phyloP scores from a whole-genome alignment of 2,797 vertebrate genomes.

The Danio tinwini region DNA sequence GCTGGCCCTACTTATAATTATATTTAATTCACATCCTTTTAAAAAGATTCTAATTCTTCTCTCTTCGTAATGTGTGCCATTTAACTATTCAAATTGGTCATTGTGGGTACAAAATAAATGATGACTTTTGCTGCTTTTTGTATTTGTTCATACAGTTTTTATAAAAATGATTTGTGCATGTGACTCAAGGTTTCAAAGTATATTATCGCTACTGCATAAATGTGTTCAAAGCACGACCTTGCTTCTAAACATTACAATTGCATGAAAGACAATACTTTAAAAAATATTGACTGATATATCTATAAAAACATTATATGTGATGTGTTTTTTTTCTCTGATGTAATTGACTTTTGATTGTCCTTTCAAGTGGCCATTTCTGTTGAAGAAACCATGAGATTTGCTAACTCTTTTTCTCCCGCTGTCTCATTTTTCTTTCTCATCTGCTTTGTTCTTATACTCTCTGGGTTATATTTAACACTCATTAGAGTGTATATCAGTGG shows the following conservation, averaged over 20 bases:
- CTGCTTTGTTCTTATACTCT: conserved; percentile 17
- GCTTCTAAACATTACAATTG: background rate
- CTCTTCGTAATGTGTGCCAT: no score
- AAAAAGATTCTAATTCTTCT: no score
- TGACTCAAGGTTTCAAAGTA: no score
- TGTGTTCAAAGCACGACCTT: no score
- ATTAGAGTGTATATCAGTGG: conserved; percentile 27
- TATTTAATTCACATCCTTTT: no score
- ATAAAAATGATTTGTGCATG: no score
- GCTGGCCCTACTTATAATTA: no score
- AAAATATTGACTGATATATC: background rate
- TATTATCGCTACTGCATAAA: background rate
- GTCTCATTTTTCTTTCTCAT: background rate
- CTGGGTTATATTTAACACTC: conserved; percentile 29
- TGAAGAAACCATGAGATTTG: background rate
- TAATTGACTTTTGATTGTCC: background rate
- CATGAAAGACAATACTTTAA: background rate
- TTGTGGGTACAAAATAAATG: no score
- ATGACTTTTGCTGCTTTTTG: no score
- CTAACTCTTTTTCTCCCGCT: background rate
- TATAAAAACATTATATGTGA: background rate
- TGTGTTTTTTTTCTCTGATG: background rate
- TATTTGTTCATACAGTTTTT: no score
- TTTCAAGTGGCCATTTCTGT: conserved; percentile 10
- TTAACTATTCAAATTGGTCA: no score